Conservation (phyloP, 92 coral and sea anemone genomes). For the Pocillopora grandis region DNA sequence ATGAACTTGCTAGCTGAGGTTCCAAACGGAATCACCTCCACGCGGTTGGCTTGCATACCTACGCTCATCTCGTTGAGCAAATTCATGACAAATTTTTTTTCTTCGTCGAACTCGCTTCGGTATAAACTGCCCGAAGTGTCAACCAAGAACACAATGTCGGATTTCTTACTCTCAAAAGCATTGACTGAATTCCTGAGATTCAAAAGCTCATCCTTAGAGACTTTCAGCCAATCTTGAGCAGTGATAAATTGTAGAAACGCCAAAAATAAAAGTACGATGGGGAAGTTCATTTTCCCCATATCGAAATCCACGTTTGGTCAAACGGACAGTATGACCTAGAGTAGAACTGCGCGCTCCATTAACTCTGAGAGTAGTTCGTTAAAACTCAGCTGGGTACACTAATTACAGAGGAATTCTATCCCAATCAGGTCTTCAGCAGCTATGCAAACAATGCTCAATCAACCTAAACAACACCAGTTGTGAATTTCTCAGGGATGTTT, state of each 20-base stretch:
- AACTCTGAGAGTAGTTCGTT: background rate
- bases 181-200: background rate
- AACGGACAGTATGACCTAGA: too few relatives aligned
- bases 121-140: constrained; percentile 78
- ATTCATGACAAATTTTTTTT: constrained; percentile 66
- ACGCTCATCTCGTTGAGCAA: constrained; percentile 69
- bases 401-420: constrained; percentile 12
- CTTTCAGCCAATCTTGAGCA: constrained; percentile 15
- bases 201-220: background rate
- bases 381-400: constrained; percentile 26
- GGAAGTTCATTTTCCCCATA: constrained; percentile 8
- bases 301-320: background rate
- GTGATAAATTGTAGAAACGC: background rate
- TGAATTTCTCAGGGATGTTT: background rate
- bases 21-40: constrained; percentile 79
- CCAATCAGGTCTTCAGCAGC: background rate
- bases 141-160: constrained; percentile 72
- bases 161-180: constrained; percentile 37
- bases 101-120: constrained; percentile 45
- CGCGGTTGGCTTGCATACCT: constrained; percentile 70
- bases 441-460: background rate
- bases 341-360: background rate
- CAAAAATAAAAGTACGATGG: constrained; percentile 1
- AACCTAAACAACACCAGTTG: constrained; percentile 12
- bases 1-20: constrained; percentile 38